Evolutionary conservation across 2,797 vertebrate genomes (phyloP).

Genomic region (Centropyge bicolor): DNA sequence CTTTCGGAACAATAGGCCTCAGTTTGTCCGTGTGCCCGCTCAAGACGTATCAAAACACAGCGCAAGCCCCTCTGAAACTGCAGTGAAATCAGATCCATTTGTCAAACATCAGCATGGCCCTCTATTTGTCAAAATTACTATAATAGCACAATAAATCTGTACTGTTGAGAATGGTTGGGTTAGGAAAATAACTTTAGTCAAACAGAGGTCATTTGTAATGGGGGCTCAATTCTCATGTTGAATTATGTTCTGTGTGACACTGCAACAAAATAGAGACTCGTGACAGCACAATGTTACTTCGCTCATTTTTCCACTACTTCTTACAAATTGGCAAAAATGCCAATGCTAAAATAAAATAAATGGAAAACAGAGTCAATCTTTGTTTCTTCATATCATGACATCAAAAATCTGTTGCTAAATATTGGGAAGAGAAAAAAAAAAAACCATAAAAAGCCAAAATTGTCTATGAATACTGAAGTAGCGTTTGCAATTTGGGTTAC

Average conservation of each 20-base stretch:
- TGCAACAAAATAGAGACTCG: not conserved
- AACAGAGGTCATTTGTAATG: constrained; percentile 33
- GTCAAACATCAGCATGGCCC: constrained; percentile 65
- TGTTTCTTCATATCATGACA: not conserved
- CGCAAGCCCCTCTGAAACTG: constrained; percentile 59
- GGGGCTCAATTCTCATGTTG: constrained; percentile 27
- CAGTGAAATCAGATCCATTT: constrained; percentile 73
- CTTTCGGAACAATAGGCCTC: constrained; percentile 68
- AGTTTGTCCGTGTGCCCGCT: constrained; percentile 58
- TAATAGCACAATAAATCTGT: constrained; percentile 65
- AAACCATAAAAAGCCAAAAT: not conserved
- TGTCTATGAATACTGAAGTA: not conserved
- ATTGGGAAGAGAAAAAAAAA: not conserved
- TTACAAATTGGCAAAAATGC: not conserved
- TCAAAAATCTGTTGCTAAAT: not conserved
- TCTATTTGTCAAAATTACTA: constrained; percentile 60
- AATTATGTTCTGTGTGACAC: constrained; percentile 18
- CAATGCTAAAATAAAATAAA: not conserved
- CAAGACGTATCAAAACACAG: constrained; percentile 63
- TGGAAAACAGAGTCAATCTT: not conserved
- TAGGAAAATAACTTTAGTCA: constrained; percentile 58
- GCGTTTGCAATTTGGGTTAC: not conserved
- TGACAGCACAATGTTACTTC: not conserved
- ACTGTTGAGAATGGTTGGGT: constrained; percentile 37
- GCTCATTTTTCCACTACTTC: not conserved